Conservation (phyloP, 2,888 invertebrate genomes). For the Plebejus anna region DNA sequence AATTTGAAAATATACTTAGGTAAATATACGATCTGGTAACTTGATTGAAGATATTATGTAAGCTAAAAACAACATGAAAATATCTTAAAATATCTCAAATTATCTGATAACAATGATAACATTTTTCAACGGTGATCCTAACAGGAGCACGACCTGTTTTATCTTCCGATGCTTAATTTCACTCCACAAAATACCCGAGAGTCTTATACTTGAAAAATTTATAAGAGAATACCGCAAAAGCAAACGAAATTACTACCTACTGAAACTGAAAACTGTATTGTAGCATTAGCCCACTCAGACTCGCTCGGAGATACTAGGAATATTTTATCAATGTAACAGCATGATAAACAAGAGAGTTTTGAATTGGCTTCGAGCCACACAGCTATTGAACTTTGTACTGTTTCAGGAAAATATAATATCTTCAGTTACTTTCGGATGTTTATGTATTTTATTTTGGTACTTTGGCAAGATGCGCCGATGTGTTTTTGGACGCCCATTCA, state of each 20-base stretch:
- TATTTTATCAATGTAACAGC: conserved; percentile 38
- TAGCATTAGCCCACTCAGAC: conserved; percentile 12
- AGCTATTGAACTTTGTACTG: conserved; percentile 71
- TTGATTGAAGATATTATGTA: too few species aligned
- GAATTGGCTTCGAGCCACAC: conserved; percentile 68
- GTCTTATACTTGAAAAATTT: neutral
- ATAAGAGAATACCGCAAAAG: neutral
- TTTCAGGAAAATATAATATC: conserved; percentile 65
- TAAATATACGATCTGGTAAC: too few species aligned
- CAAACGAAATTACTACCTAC: conserved; percentile 21
- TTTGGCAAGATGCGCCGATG: conserved; percentile 52
- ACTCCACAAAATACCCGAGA: neutral
- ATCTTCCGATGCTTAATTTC: neutral
- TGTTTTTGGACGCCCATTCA: conserved; percentile 14
- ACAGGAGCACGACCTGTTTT: neutral
- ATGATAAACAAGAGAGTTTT: conserved; percentile 41
- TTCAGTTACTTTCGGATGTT: conserved; percentile 63
- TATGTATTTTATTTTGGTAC: conserved; percentile 59
- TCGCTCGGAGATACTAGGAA: conserved; percentile 25
- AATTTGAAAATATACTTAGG: too few species aligned
- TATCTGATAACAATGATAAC: neutral
- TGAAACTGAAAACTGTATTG: conserved; percentile 1
- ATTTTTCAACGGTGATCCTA: neutral
- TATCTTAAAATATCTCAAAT: neutral
- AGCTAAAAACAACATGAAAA: too few species aligned